Conservation (phyloP, 2,113 vertebrate genomes). For the Toxotes chatareus region DNA sequence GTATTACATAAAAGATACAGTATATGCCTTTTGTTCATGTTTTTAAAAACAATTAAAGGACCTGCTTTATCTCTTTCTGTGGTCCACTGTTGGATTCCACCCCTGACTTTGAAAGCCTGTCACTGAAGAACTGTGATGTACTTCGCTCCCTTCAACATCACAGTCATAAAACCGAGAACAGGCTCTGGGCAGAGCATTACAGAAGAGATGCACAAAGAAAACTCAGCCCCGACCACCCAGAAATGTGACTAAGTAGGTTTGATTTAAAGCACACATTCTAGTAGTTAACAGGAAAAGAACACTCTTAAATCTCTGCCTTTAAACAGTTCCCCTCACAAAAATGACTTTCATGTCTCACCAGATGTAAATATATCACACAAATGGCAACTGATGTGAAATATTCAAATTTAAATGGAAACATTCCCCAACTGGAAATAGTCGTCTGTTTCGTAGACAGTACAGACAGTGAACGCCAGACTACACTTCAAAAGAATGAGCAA, state of each 20-base stretch:
- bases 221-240: conserved; percentile 61
- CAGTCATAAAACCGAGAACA: conserved; percentile 41
- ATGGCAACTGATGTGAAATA: conserved; percentile 20
- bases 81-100: conserved; percentile 7
- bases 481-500: not conserved
- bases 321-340: conserved; percentile 38
- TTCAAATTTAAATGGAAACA: conserved; percentile 55
- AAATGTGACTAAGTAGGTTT: conserved; percentile 38
- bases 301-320: conserved; percentile 32
- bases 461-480: not conserved
- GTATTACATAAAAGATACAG: not conserved
- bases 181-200: conserved; percentile 30
- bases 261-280: conserved; percentile 63
- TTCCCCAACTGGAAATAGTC: not conserved
- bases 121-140: conserved; percentile 6
- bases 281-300: conserved; percentile 39
- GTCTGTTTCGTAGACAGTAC: conserved; percentile 2
- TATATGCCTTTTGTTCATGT: conserved; percentile 4
- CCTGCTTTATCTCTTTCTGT: conserved; percentile 12
- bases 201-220: conserved; percentile 47
- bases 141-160: conserved; percentile 18
- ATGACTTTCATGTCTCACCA: conserved; percentile 24
- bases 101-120: conserved; percentile 8
- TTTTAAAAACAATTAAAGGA: not conserved
- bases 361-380: conserved; percentile 39